These are phyloP conservation scores for Capreolus pygargus DNA, from an alignment of 2,113 vertebrate species.

Conservation along the genomic window DNA sequence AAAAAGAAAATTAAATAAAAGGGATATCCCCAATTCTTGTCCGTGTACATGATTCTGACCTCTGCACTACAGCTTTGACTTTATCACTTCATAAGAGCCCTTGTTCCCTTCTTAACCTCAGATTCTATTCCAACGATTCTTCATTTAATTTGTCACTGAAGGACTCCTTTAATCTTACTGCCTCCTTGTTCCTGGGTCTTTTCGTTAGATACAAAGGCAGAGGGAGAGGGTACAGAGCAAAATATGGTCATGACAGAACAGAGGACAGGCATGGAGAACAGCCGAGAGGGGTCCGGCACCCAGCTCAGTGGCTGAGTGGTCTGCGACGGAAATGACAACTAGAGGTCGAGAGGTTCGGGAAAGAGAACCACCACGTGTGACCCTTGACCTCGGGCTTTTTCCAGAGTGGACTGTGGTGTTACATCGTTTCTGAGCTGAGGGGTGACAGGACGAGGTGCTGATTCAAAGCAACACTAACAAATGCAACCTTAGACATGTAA, in stretches of 20 bases:
- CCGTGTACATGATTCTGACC: background rate
- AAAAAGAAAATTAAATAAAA: background rate
- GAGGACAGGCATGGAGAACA: background rate
- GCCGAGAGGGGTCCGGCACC: background rate
- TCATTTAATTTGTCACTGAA: background rate
- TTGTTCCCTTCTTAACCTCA: background rate
- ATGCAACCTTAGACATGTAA: background rate
- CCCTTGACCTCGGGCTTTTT: no score
- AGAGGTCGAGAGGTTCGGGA: background rate
- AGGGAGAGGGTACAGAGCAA: background rate
- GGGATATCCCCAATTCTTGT: background rate
- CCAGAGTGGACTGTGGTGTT: background rate
- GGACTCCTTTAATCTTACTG: background rate
- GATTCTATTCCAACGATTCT: background rate
- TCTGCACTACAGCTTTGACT: background rate
- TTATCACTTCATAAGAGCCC: background rate
- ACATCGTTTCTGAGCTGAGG: background rate
- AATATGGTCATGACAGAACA: background rate
- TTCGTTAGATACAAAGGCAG: background rate
- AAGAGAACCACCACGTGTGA: background rate
- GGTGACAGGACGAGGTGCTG: background rate
- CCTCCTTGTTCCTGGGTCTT: background rate
- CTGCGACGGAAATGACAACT: background rate
- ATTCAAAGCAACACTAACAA: background rate
- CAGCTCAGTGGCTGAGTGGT: background rate